Evolutionary conservation across 2,888 invertebrate genomes (phyloP).

Genomic region (Cataglyphis altisquamis): DNA sequence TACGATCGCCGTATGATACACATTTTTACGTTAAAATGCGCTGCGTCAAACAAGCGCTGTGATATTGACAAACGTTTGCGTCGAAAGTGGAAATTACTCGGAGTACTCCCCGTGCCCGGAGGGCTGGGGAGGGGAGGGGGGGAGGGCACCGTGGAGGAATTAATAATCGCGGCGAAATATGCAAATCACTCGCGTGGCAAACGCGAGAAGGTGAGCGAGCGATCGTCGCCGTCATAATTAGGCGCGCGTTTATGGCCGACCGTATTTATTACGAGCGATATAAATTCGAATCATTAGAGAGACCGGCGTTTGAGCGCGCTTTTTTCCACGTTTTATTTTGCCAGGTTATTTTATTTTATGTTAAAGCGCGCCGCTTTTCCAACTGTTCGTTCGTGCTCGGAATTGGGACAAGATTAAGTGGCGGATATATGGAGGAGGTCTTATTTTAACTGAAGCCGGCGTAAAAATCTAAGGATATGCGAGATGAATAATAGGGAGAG

Average conservation of each 20-base stretch:
- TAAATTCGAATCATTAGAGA: constrained; percentile 70
- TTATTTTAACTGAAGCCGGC: background rate
- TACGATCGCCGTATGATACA: background rate
- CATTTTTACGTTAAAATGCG: background rate
- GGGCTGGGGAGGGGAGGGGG: background rate
- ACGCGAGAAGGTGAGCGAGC: constrained; percentile 46
- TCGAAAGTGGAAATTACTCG: constrained; percentile 25
- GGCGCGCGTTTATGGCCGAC: constrained; percentile 65
- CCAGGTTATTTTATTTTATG: constrained; percentile 8
- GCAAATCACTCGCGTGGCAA: constrained; percentile 66
- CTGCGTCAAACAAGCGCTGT: background rate
- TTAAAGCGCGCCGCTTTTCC: background rate
- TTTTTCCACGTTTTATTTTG: constrained; percentile 56
- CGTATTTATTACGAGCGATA: constrained; percentile 66
- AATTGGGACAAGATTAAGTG: constrained; percentile 5
- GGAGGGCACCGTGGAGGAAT: constrained; percentile 28
- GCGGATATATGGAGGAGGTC: background rate
- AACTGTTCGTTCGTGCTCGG: background rate
- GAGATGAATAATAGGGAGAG: background rate
- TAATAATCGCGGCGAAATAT: constrained; percentile 70
- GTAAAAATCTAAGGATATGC: background rate
- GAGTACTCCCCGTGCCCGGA: background rate
- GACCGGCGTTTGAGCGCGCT: constrained; percentile 42
- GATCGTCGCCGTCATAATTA: constrained; percentile 66
- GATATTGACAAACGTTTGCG: constrained; percentile 15